Evolutionary conservation across 1,140 invertebrate genomes (phyloP), one percentile per base, ranked within the genome.

Genomic region (Penaeus vannamei): DNA sequence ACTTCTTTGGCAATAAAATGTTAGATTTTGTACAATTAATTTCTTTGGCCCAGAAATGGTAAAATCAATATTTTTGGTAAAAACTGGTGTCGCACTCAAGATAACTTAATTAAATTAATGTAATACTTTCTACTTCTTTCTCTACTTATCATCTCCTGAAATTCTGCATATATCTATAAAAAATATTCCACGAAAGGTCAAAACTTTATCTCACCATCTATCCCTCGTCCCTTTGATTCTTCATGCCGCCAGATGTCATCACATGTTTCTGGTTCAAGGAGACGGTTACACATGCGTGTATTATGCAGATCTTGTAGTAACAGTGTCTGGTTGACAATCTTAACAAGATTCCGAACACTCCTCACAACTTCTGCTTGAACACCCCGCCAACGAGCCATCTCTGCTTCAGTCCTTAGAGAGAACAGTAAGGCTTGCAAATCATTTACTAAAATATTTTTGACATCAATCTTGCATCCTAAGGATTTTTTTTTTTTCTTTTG

Each of bases 271-370:
- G 95, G 94, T 91, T 97, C 96, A 8, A 97, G 92, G 1, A 97
- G 93, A 4, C 93, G 91, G 92, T 96, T 95, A 92, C 96, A 97
- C 85, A 94, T 94, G n/a, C 95, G 93, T 1, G 95, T 96, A 89
- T 96, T 95, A 92, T 96, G 94, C 42, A 97, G 93, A 90, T 95
- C 95, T 92, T 96, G 94, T 1, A 97, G 93, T 17, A 97, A 92
- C 66, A 97, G 92, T 88, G 94, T 95, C 92, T 97, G 96, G 93
- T 97, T 97, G 0, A 97, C 96, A 90, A 94, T 93, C 72, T 95
- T 95, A 90, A 95, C 96, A 26, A 95, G 94, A 23, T 94, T 93
- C 89, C 94, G 94, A 87, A 96, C 94, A 87, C 94, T 94, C 19
- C 93, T 91, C 0, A 95, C 92, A 2, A 95, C 92, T 62, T 93